Percentiles rank a stretch among this genome's conserved stretches.
Conservation (phyloP, 2,113 vertebrate genomes). For the Gymnarchus niloticus region DNA sequence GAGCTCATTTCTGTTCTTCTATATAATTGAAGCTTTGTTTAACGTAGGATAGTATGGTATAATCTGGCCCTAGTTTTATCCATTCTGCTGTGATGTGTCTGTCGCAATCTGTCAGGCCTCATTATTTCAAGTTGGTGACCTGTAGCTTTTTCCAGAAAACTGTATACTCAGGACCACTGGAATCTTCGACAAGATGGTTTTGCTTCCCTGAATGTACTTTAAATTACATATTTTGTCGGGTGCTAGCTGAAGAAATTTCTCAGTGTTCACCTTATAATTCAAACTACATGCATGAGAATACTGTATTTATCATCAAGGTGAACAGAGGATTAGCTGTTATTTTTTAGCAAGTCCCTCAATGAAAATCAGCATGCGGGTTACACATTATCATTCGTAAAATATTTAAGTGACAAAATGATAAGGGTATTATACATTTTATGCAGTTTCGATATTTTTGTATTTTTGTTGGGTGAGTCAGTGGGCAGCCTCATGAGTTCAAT, state of each 20-base stretch:
- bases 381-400: background rate
- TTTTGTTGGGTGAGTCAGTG: background rate
- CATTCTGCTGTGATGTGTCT: background rate
- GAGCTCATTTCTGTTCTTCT: background rate
- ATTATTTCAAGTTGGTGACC: constrained; percentile 12
- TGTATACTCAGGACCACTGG: background rate
- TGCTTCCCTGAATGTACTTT: background rate
- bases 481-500: background rate
- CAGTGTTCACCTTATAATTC: background rate
- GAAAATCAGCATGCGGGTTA: background rate
- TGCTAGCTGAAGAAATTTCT: background rate
- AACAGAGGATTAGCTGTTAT: background rate
- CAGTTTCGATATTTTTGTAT: background rate
- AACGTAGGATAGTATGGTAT: background rate
- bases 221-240: background rate
- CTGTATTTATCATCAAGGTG: background rate
- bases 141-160: background rate
- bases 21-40: constrained; percentile 11
- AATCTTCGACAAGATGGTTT: background rate
- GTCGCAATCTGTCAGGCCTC: background rate
- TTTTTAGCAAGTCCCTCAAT: background rate
- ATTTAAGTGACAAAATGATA: background rate
- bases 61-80: background rate
- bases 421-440: background rate
- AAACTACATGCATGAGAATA: background rate